Evolutionary conservation across 2,797 vertebrate species (phyloP), one percentile per base, ranked within the genome.

Genomic region (Lagocephalus sceleratus): DNA sequence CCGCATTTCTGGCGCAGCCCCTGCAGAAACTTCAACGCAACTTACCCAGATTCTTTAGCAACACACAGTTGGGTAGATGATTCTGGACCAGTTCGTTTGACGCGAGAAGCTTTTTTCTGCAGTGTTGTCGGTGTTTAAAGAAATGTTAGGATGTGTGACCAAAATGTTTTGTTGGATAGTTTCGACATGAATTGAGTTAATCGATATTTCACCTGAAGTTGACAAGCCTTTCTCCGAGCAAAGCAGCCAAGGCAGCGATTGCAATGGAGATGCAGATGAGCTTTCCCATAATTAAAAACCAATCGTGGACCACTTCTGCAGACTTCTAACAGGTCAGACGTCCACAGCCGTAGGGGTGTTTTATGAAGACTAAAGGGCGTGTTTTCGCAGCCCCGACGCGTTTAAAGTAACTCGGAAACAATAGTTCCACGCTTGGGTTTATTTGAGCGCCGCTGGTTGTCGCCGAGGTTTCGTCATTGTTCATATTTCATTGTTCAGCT

Each of bases 41-140:
- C 78, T 54, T 51, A 88, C 88, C 76, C 12, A 90, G 43, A 3
- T 80, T 66, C 75, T 85, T 87, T 1, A 90, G 63, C 0, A 12
- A 1, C 10, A 68, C 66, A 40, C 88, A 90, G 68, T 88, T 87
- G 1, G 82, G 84, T 0, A 87, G 86, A 40, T 88, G 86, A 12
- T 86, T 85, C 20, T 60, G 54, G 5, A 6, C 14, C 12, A 86
- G 14, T 39, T 83, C 83, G n/a, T 80, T 79, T 6, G 75, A 47
- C 3, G 79, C 83, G 0, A 87, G 59, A 2, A 9, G 0, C 19
- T 17, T 71, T 57, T 58, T 84, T 45, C 87, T 90, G 76, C 53
- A 70, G 52, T 1, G 41, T 35, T 53, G 16, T 42, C 8, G n/a
- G 10, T n/a, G 7, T 19, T n/a, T 6, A 44, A 10, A 20, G 2